These are phyloP conservation scores for Pyrrhia umbra DNA, from an alignment of 2,888 invertebrate species.

Conservation along the genomic window DNA sequence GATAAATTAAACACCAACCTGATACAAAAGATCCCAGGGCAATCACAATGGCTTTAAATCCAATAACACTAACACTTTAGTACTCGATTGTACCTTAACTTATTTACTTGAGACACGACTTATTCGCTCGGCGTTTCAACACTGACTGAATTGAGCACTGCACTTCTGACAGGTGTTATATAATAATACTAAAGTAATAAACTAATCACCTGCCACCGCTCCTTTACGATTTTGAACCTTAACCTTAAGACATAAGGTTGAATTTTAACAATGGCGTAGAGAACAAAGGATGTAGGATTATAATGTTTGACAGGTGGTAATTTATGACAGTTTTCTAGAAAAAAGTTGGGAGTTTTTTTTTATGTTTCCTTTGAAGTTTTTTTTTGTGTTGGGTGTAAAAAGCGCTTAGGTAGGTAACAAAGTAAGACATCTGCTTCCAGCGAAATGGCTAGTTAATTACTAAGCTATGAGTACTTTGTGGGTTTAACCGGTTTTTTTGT, in stretches of 20 bases:
- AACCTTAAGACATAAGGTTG: neutral
- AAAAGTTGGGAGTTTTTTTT: constrained; percentile 19
- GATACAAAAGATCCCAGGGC: constrained; percentile 53
- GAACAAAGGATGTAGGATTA: constrained; percentile 43
- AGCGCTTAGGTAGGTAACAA: constrained; percentile 20
- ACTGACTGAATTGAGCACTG: constrained; percentile 57
- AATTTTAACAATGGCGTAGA: constrained; percentile 8
- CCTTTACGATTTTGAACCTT: constrained; percentile 30
- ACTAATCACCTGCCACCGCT: constrained; percentile 32
- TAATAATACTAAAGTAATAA: constrained; percentile 49
- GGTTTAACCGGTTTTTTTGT: neutral
- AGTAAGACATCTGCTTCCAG: constrained; percentile 15
- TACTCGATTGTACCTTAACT: neutral
- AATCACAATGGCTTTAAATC: constrained; percentile 51
- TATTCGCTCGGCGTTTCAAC: constrained; percentile 48
- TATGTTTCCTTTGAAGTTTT: constrained; percentile 16
- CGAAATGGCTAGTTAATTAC: constrained; percentile 26
- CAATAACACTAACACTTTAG: constrained; percentile 50
- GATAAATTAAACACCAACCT: constrained; percentile 52
- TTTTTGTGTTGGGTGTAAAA: constrained; percentile 13
- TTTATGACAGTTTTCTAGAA: constrained; percentile 34
- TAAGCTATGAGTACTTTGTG: constrained; percentile 9
- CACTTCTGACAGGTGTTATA: constrained; percentile 27
- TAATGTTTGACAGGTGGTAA: constrained; percentile 8
- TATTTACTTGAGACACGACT: constrained; percentile 43